These are phyloP conservation scores for Epizoanthus illoricatus DNA, from an alignment of 92 coral and sea anemone species.

Conservation along the genomic window DNA sequence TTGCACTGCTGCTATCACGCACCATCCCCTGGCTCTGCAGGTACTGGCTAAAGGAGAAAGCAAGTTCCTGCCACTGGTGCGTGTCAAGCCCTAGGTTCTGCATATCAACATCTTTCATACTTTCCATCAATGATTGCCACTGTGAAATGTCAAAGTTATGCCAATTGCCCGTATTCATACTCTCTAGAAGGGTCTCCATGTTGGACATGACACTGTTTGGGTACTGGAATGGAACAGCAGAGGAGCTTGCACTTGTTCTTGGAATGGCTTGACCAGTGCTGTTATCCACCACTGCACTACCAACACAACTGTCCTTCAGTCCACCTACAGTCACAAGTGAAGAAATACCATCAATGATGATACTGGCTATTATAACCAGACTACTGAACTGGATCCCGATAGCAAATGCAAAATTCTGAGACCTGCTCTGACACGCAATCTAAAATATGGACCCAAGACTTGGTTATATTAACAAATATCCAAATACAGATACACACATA, in stretches of 20 bases:
- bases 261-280: constrained; percentile 48
- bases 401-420: no score
- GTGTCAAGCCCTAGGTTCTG: constrained; percentile 86
- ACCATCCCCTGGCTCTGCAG: constrained; percentile 74
- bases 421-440: no score
- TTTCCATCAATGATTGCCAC: constrained; percentile 92
- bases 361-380: not conserved
- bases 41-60: constrained; percentile 93
- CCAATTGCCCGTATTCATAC: constrained; percentile 91
- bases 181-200: constrained; percentile 90
- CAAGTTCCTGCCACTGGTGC: constrained; percentile 94
- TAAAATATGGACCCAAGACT: no score
- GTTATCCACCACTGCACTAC: constrained; percentile 31
- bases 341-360: not conserved
- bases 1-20: constrained; percentile 37
- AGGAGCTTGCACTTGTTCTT: constrained; percentile 24
- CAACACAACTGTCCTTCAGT: constrained; percentile 21
- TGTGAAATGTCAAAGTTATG: constrained; percentile 82
- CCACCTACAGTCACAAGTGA: constrained; percentile 5
- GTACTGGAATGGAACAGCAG: constrained; percentile 39
- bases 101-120: constrained; percentile 89
- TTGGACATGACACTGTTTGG: constrained; percentile 74
- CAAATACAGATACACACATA: no score
- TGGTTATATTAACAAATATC: no score
- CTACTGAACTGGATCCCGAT: no score